These are phyloP conservation scores for Chionoecetes opilio DNA, from an alignment of 1,140 invertebrate genomes.

Conservation along the genomic window DNA sequence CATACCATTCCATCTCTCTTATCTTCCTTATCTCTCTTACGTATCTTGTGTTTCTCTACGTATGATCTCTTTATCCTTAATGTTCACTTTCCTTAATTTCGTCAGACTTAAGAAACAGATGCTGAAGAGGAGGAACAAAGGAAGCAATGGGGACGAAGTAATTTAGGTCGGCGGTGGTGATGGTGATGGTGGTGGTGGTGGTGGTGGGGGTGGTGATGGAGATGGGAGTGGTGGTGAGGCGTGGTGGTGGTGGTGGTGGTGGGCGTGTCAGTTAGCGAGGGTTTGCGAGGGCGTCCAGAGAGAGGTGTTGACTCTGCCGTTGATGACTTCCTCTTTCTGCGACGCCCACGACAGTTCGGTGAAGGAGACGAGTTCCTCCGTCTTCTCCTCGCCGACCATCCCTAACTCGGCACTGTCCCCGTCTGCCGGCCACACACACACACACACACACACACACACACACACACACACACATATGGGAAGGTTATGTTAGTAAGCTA, in stretches of 20 bases:
- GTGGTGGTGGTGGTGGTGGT: neutral
- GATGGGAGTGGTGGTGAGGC: neutral
- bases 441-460: slow-evolving; percentile 22
- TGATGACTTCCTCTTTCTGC: slow-evolving; percentile 68
- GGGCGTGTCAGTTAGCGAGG: slow-evolving; percentile 59
- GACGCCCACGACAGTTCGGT: slow-evolving; percentile 78
- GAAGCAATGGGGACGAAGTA: neutral
- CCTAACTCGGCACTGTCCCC: neutral
- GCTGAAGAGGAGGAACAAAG: neutral
- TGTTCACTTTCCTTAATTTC: no score
- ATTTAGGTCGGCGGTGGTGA: neutral
- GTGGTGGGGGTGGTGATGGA: neutral
- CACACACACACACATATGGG: neutral
- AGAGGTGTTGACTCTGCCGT: slow-evolving; percentile 67
- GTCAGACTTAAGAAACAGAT: no score
- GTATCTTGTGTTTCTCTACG: no score
- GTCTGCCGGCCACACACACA: neutral
- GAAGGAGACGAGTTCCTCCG: slow-evolving; percentile 44
- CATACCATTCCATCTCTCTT: no score
- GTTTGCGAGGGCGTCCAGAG: slow-evolving; percentile 77
- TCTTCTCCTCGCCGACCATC: neutral
- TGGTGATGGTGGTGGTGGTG: neutral
- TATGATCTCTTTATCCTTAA: no score
- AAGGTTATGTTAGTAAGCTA: neutral
- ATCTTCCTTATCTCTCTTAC: no score